These are phyloP conservation scores for Ischnus inquisitorius DNA, from an alignment of 2,888 invertebrate species.

Conservation along the genomic window DNA sequence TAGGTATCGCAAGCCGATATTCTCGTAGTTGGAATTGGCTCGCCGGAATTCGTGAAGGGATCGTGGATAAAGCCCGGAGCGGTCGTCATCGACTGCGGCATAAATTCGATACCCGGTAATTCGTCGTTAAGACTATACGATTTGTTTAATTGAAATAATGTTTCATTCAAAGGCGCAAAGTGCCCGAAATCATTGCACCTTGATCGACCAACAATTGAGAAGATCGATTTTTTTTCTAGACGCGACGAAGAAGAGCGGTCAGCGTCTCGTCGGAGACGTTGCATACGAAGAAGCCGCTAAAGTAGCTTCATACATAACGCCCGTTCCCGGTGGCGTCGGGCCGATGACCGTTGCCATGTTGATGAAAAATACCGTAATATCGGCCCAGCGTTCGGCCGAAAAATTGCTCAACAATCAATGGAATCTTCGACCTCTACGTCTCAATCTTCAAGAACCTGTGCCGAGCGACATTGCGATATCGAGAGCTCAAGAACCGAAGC, in stretches of 20 bases:
- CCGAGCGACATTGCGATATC: constrained; percentile 98
- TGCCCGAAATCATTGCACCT: not conserved
- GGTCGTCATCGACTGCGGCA: constrained; percentile 99
- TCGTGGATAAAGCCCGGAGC: constrained; percentile 99
- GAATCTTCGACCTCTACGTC: constrained; percentile 90
- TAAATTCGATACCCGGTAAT: constrained; percentile 95
- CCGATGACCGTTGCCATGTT: constrained; percentile 99
- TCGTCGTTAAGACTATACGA: not conserved
- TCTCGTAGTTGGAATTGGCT: constrained; percentile 98
- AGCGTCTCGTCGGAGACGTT: constrained; percentile 97
- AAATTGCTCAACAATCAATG: constrained; percentile 89
- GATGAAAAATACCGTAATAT: constrained; percentile 96
- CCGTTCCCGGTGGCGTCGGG: constrained; percentile 98
- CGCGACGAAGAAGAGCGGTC: constrained; percentile 91
- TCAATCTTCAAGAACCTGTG: constrained; percentile 90
- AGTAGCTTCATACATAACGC: constrained; percentile 96
- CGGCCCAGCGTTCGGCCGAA: constrained; percentile 90
- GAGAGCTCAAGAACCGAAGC: constrained; percentile 94
- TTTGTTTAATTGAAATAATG: not conserved
- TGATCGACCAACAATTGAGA: not conserved
- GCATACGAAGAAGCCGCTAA: constrained; percentile 92
- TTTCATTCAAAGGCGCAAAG: not conserved
- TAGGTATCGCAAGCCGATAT: constrained; percentile 95
- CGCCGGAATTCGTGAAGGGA: constrained; percentile 95
- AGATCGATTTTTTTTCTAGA: constrained; percentile 86